Percentiles rank a stretch among this genome's conserved stretches.
Conservation (phyloP, 1,140 invertebrate genomes). For the Drosophila serrata region DNA sequence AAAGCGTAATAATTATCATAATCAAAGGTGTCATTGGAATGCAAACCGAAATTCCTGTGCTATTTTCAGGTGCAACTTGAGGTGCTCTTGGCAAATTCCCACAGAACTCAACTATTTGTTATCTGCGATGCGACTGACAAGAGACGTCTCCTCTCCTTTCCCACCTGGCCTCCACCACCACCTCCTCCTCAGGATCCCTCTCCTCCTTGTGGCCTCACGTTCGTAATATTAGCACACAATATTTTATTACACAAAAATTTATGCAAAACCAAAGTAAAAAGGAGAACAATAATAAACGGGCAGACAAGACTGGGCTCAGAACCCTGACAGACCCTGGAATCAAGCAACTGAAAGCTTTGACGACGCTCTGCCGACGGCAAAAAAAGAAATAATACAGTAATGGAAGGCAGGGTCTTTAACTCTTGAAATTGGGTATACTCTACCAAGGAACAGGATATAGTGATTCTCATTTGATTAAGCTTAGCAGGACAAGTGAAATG, state of each 20-base stretch:
- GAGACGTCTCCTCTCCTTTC: conserved; percentile 1
- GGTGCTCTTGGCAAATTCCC: conserved; percentile 25
- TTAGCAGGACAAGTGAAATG: background rate
- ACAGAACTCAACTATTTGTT: conserved; percentile 43
- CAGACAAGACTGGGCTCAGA: conserved; percentile 37
- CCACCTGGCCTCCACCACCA: conserved; percentile 4
- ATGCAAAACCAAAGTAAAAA: conserved; percentile 62
- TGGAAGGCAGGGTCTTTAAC: background rate
- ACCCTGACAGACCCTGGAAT: conserved; percentile 30
- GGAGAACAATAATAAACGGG: conserved; percentile 53
- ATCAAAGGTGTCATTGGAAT: conserved; percentile 9
- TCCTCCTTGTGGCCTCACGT: conserved; percentile 15
- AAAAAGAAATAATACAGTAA: conserved; percentile 36
- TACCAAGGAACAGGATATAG: background rate
- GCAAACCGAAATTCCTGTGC: conserved; percentile 2
- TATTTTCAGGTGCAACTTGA: conserved; percentile 32
- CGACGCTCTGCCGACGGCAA: conserved; percentile 78
- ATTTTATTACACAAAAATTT: conserved; percentile 82
- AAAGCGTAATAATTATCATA: background rate
- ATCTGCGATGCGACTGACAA: conserved; percentile 43
- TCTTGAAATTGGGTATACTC: conserved; percentile 24
- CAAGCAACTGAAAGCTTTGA: conserved; percentile 74
- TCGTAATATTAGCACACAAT: conserved; percentile 75
- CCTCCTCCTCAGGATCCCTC: conserved; percentile 5
- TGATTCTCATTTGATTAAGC: background rate